These are phyloP conservation scores for Leiothrix lutea DNA, from an alignment of 2,113 vertebrate genomes.

Conservation along the genomic window DNA sequence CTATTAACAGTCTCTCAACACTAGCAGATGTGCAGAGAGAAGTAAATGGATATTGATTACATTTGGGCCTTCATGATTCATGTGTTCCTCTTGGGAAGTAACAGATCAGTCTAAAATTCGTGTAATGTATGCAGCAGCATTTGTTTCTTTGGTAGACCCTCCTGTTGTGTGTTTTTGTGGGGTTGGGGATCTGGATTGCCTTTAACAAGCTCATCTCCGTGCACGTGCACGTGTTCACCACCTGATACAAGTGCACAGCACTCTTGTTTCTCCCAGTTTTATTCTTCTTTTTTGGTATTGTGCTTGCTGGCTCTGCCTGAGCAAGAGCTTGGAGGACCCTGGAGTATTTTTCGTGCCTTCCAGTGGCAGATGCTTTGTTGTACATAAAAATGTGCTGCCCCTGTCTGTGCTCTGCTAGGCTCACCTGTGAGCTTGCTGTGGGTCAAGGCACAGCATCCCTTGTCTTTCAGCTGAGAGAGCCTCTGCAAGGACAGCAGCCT, in stretches of 20 bases:
- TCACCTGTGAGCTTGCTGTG: background rate
- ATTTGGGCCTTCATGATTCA: background rate
- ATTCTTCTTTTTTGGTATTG: background rate
- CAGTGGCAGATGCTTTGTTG: background rate
- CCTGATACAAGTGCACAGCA: background rate
- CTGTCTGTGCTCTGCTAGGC: background rate
- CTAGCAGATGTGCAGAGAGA: slow-evolving; percentile 27
- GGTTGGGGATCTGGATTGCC: background rate
- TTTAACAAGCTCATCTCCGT: slow-evolving; percentile 21
- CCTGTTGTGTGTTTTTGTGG: background rate
- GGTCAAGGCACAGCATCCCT: background rate
- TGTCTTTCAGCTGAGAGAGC: background rate
- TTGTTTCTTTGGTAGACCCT: slow-evolving; percentile 20
- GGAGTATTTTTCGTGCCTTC: background rate
- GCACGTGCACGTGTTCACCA: background rate
- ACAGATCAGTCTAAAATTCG: slow-evolving; percentile 8
- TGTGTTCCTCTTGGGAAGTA: background rate
- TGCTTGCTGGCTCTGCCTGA: background rate
- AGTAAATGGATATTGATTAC: slow-evolving; percentile 55
- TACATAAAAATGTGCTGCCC: background rate
- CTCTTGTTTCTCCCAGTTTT: background rate
- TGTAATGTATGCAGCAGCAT: slow-evolving; percentile 18
- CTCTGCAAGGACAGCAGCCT: background rate
- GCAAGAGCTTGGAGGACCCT: background rate
- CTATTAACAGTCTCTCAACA: background rate